phyloP scores from a whole-genome alignment of 2,113 vertebrate species.

The Dipodomys stephensi region DNA sequence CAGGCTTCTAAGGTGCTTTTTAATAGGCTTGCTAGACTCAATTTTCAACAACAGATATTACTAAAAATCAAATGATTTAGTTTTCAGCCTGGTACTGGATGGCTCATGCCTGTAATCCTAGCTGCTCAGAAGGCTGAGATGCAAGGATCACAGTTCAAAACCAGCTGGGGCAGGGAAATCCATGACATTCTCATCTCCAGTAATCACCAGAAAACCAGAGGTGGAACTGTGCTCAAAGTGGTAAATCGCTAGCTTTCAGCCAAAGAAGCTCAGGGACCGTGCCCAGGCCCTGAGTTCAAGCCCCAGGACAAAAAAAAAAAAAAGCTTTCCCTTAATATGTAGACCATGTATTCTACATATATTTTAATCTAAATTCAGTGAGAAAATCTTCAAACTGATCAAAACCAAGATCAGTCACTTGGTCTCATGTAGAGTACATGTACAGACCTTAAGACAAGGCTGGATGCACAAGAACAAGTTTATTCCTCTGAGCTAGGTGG shows the following conservation, averaged over 20 bases:
- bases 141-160: no score
- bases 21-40: conserved; percentile 14
- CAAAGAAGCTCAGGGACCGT: no score
- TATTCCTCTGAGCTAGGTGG: not conserved
- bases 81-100: no score
- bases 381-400: conserved; percentile 44
- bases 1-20: not conserved
- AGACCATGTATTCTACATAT: not conserved
- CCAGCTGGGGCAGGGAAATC: no score
- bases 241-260: no score
- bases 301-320: no score
- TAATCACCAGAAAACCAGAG: no score
- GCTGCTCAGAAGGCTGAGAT: no score
- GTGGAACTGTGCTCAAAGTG: no score
- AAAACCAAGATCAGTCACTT: not conserved
- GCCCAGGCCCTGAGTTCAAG: no score
- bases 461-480: not conserved
- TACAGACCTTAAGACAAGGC: not conserved
- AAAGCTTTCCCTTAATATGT: not conserved
- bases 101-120: no score
- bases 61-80: conserved; percentile 6
- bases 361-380: conserved; percentile 33
- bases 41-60: conserved; percentile 17
- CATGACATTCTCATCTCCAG: no score
- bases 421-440: not conserved